These are phyloP conservation scores for Margarornis squamiger DNA, from an alignment of 2,797 vertebrate genomes.

Conservation along the genomic window DNA sequence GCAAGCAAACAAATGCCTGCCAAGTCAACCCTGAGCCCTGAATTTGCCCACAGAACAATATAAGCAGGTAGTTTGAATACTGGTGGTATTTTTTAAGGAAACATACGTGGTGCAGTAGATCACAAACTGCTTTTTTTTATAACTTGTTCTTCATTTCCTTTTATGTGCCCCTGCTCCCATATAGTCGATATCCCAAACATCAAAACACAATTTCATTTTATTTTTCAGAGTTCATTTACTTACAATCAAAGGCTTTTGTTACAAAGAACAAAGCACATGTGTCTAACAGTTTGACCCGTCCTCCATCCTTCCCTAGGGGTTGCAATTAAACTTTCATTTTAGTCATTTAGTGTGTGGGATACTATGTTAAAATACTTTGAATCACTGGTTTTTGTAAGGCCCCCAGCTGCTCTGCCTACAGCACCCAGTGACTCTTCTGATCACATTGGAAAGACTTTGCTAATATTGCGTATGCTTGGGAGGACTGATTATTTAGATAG, in stretches of 20 bases:
- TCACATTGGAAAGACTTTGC: conserved; percentile 6
- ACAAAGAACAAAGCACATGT: conserved; percentile 64
- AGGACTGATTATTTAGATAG: conserved; percentile 40
- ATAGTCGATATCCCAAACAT: conserved; percentile 25
- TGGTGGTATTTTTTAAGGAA: conserved; percentile 26
- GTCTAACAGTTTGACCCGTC: conserved; percentile 63
- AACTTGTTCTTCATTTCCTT: background rate
- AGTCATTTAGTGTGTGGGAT: conserved; percentile 51
- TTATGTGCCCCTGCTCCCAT: background rate
- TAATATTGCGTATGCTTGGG: background rate
- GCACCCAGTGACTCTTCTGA: conserved; percentile 41
- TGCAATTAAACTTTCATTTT: conserved; percentile 67
- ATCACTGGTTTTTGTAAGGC: conserved; percentile 38
- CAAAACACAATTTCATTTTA: conserved; percentile 40
- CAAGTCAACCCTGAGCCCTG: background rate
- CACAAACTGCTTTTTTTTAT: conserved; percentile 16
- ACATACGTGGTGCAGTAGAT: background rate
- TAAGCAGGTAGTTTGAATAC: conserved; percentile 27
- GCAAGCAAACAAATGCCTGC: background rate
- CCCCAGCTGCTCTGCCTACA: conserved; percentile 35
- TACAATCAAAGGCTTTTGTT: conserved; percentile 56
- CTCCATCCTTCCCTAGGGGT: conserved; percentile 45
- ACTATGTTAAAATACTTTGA: conserved; percentile 48
- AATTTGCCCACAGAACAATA: background rate
- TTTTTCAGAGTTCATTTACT: conserved; percentile 61